These are phyloP conservation scores for Chrysaora quinquecirrha DNA, from an alignment of 30 jellyfish, hydroid and myxozoan genomes.

Conservation along the genomic window DNA sequence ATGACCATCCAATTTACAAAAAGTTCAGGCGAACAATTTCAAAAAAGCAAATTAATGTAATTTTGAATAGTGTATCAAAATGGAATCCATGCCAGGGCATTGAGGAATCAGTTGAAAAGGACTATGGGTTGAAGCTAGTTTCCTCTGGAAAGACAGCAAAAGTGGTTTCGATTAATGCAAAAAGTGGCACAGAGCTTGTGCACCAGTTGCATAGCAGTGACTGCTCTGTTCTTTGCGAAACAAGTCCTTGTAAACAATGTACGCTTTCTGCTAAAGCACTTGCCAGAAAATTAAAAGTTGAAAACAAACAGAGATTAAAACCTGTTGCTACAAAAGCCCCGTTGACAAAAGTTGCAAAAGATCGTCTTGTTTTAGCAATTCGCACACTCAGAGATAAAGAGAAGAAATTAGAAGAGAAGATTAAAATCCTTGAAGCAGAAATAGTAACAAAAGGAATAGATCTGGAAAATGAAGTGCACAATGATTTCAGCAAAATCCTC, in stretches of 20 bases:
- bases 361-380: conserved; percentile 40
- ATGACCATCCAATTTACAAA: conserved; percentile 26
- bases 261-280: conserved; percentile 25
- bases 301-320: conserved; percentile 12
- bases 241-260: conserved; percentile 18
- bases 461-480: conserved; percentile 33
- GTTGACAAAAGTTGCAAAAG: conserved; percentile 46
- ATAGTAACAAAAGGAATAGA: conserved; percentile 38
- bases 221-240: conserved; percentile 24
- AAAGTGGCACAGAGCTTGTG: conserved; percentile 21
- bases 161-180: background rate
- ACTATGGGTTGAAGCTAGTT: conserved; percentile 22
- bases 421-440: conserved; percentile 33
- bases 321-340: conserved; percentile 44
- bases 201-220: conserved; percentile 25
- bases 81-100: conserved; percentile 46
- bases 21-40: conserved; percentile 36
- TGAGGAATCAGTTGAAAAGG: conserved; percentile 23
- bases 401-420: conserved; percentile 19
- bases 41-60: conserved; percentile 22
- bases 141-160: conserved; percentile 4
- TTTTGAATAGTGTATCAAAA: conserved; percentile 3
- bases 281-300: background rate
- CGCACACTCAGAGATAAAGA: conserved; percentile 34
- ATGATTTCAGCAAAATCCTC: background rate